Conservation (phyloP, 2,113 vertebrate species). For the Smithornis capensis region DNA sequence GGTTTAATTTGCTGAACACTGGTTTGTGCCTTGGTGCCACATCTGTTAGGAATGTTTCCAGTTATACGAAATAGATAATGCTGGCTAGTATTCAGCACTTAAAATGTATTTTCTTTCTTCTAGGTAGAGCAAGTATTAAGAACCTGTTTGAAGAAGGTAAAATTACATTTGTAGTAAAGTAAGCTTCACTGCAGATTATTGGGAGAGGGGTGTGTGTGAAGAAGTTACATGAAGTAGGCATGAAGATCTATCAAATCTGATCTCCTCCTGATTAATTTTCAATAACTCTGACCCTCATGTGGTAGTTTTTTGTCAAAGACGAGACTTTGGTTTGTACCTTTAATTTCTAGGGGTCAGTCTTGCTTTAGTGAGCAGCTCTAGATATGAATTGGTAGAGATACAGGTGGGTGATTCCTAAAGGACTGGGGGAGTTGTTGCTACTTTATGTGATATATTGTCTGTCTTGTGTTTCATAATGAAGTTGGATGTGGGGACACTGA, state of each 20-base stretch:
- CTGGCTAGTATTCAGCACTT: neutral
- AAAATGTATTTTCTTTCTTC: neutral
- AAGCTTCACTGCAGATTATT: neutral
- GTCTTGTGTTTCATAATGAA: neutral
- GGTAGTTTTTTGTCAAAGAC: neutral
- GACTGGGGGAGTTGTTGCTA: neutral
- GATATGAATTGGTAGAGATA: neutral
- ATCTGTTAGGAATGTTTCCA: neutral
- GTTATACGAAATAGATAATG: neutral
- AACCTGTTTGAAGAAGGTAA: slow-evolving; percentile 85
- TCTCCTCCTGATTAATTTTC: neutral
- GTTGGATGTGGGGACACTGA: neutral
- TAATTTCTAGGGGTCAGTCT: neutral
- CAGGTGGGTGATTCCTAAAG: neutral
- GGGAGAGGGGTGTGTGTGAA: neutral
- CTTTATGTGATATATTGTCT: neutral
- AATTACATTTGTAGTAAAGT: neutral
- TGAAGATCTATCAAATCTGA: neutral
- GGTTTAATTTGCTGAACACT: neutral
- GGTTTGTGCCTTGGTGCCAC: neutral
- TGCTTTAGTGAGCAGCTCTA: neutral
- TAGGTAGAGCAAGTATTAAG: slow-evolving; percentile 84
- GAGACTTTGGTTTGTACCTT: neutral
- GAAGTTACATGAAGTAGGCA: neutral
- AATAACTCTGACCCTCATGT: neutral